Evolutionary conservation across 2,888 invertebrate species (phyloP), one percentile per base, ranked within the genome.

Genomic region (Ophioninae sp.): DNA sequence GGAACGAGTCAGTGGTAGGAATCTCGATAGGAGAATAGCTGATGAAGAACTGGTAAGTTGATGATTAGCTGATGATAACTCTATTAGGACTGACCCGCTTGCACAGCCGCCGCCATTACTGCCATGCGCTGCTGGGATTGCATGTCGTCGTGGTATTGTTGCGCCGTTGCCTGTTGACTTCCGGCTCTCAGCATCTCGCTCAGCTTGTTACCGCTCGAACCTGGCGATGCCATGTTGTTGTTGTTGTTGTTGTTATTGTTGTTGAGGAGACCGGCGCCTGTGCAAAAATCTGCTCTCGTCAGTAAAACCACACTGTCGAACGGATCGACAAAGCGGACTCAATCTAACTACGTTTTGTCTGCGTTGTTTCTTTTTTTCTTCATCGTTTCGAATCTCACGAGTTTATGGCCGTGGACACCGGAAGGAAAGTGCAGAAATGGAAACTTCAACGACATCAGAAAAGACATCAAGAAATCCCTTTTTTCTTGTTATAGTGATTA

Each of bases 181-280:
- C 91, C 91, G 61, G 92, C 91, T 79, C 93, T 87, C 58, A 92
- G 89, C 91, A 93, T 93, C 85, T 93, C 93, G 86, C 93, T 93
- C 78, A 93, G 91, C 85, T 93, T 93, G 88, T 91, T 93, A 81
- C 91, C 91, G 81, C 92, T 93, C 79, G 91, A 92, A 83, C 93
- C 93, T 74, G 93, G 91, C 83, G 93, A 93, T 44, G 93, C 92
- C 90, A 93, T 93, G 86, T 92, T 93, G 86, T 95, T 95, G 89
- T 95, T 95, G 90, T 94, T 95, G 90, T 95, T 95, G 90, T 95
- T 95, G 90, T 94, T 95, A 90, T 95, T 95, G 90, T 96, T 96
- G 90, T 96, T 95, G 68, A 96, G 93, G 91, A 93, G 95, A 91
- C 95, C 96, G 83, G 95, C 95, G 82, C 95, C 94, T 85, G 94